Base-by-base conservation (phyloP, 37 sponge, comb jelly and placozoan species). In the Chondrilla cf. caribensis region DNA sequence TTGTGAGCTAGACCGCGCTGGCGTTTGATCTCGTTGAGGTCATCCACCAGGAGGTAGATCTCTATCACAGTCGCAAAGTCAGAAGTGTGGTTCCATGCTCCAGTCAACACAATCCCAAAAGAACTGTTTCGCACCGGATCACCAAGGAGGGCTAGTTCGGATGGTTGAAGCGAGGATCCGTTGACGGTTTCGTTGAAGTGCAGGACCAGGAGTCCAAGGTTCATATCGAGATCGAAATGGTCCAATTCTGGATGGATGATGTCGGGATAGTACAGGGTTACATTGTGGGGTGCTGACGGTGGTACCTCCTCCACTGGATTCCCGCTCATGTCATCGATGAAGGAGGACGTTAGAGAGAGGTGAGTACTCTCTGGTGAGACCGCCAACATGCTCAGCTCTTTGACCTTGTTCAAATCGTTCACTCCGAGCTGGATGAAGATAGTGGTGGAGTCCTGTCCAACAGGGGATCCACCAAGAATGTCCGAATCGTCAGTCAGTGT, bases 141-240 rank as follows among this genome's bases (percentile, higher is more conserved):
- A 21, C 82, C 88, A 0, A 91, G 65, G 14, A 95, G 81, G 8
- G 87, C 81, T 2, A 95, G 51, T 35, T 81, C 80, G 4, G 28
- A 17, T 19, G 92, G 85, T 18, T 55, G 21, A 0, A 91, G 38
- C 15, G 91, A 84, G 24, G 82, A 81, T 60, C 78, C 87, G 79
- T 93, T 89, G 24, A 96, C 87, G n/a, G 93, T 96, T 55, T 96
- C 96, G 41, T 83, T 70, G 79, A 90, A 96, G 7, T 82, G 81
- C 14, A 96, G 87, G 2, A 57, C 81, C 36, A 96, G 38, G 22
- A 93, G 79, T 25, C 95, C 92, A 0, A 58, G 60, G 70, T 96
- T 54, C 81, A 96, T 70, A 36, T 96, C 87, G 0, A 96, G 58
- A 39, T 90, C 82, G 81, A 90, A 96, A 1, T 36, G 19, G 9